phyloP scores from a whole-genome alignment of 1,140 invertebrate species.

The Orchesella cincta region DNA sequence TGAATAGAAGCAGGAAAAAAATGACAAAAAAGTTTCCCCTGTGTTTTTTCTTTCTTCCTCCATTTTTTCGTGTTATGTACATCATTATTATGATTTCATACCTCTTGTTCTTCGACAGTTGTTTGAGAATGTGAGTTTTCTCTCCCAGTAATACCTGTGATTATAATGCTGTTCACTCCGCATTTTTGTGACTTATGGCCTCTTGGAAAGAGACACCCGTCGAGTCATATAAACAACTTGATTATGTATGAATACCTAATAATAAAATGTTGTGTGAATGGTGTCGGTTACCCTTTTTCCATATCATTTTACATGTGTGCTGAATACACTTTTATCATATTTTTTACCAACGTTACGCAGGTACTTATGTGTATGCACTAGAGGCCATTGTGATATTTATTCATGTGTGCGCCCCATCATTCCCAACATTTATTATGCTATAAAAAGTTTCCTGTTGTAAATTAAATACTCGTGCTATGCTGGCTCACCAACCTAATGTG shows the following conservation, averaged over 20 bases:
- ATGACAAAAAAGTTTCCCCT: background rate
- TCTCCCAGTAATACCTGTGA: conserved; percentile 6
- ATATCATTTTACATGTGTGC: too few species aligned
- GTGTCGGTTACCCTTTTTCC: too few species aligned
- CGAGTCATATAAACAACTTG: background rate
- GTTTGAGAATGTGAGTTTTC: background rate
- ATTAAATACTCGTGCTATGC: too few species aligned
- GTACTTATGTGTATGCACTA: too few species aligned
- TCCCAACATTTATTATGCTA: too few species aligned
- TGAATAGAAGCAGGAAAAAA: background rate
- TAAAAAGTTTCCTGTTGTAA: too few species aligned
- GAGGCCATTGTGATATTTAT: too few species aligned
- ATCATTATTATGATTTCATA: background rate
- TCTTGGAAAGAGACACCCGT: background rate
- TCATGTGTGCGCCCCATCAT: too few species aligned
- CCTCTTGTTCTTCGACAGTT: background rate
- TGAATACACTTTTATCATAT: too few species aligned
- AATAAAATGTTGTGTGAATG: too few species aligned
- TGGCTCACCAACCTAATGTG: too few species aligned
- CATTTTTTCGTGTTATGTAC: background rate
- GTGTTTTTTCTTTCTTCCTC: background rate
- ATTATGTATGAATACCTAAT: background rate
- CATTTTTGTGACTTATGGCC: conserved; percentile 22
- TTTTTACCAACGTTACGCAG: too few species aligned
- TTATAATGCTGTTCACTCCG: conserved; percentile 18